A percentile compares a stretch with the other conserved stretches of the same genome.
Conservation (phyloP, 2,797 vertebrate species). For the Hydrocynus forskahlii region DNA sequence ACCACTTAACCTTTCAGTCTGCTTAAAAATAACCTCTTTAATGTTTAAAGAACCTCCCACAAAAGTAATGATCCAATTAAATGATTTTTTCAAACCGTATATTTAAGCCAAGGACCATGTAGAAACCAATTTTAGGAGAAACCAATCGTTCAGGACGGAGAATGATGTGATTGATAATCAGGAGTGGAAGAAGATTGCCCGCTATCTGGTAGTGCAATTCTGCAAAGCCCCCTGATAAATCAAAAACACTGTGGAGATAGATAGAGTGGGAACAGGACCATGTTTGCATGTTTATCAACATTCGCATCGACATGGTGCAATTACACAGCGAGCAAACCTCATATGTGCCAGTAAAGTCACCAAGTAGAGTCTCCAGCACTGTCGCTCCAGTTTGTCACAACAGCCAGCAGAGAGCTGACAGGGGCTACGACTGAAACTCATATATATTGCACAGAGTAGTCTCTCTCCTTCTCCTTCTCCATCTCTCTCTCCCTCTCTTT, state of each 20-base stretch:
- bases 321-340: slow-evolving; percentile 8
- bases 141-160: background rate
- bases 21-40: background rate
- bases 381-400: slow-evolving; percentile 10
- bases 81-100: no score
- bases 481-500: background rate
- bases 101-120: background rate
- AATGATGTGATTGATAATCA: slow-evolving; percentile 21
- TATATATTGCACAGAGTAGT: slow-evolving; percentile 15
- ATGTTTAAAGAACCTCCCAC: no score
- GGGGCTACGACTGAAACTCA: slow-evolving; percentile 2
- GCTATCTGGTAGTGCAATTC: background rate
- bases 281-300: slow-evolving; percentile 21
- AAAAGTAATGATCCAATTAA: no score
- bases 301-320: slow-evolving; percentile 5
- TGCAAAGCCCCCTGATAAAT: slow-evolving; percentile 10
- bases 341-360: slow-evolving; percentile 23
- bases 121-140: background rate
- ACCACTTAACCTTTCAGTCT: background rate
- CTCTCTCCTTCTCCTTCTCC: background rate
- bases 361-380: background rate
- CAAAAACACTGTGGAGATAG: background rate
- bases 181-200: slow-evolving; percentile 13
- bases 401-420: slow-evolving; percentile 7
- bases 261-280: background rate